phyloP scores from a whole-genome alignment of 37 sponge, comb jelly and placozoan species.

The Dysidea cf. avara region DNA sequence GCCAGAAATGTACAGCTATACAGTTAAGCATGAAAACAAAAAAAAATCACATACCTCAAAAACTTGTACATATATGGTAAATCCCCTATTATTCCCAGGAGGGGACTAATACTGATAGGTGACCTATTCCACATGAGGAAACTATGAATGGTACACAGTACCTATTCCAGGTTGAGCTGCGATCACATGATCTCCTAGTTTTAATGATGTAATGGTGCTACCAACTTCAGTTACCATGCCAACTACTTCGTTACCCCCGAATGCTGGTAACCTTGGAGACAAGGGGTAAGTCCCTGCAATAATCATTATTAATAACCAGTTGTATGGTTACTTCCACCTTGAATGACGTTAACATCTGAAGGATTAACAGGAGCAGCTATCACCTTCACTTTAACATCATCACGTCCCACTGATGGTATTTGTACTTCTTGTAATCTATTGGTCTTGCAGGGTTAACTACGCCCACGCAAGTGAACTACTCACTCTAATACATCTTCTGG shows the following conservation, averaged over 20 bases:
- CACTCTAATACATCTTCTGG: constrained; percentile 56
- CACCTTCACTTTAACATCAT: constrained; percentile 75
- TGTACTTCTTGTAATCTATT: constrained; percentile 21
- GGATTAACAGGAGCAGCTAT: constrained; percentile 84
- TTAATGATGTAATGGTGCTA: constrained; percentile 28
- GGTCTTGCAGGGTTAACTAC: background rate
- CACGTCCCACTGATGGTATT: constrained; percentile 18
- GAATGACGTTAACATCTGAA: constrained; percentile 87
- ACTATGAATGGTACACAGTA: constrained; percentile 13
- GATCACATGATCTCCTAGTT: constrained; percentile 77
- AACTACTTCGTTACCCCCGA: constrained; percentile 90
- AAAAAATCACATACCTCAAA: no score
- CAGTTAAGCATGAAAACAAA: no score
- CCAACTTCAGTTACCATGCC: constrained; percentile 74
- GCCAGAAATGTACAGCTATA: no score
- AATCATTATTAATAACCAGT: background rate
- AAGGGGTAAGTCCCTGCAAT: constrained; percentile 76
- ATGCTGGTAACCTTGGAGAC: constrained; percentile 69
- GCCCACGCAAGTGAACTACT: background rate
- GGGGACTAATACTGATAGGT: no score
- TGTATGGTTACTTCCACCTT: constrained; percentile 42
- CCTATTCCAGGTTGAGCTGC: constrained; percentile 70
- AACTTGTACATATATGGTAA: no score
- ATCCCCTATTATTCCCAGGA: no score
- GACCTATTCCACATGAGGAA: constrained; percentile 1